A percentile compares a stretch with the other conserved stretches of the same genome.
Evolutionary conservation across 2,888 invertebrate species (phyloP).

Genomic region (Frankliniella fusca): DNA sequence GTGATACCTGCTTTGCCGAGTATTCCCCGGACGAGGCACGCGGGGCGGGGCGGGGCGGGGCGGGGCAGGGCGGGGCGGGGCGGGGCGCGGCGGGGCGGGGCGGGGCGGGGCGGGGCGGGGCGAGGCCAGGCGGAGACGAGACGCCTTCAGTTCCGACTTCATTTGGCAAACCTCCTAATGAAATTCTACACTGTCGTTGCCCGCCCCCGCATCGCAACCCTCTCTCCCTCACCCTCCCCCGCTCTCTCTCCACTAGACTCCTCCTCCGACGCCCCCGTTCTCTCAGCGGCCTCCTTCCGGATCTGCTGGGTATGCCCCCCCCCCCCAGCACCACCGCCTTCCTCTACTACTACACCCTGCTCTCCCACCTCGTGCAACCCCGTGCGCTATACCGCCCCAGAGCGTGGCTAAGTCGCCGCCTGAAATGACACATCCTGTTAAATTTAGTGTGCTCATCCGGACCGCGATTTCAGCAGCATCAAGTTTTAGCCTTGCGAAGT

Average conservation of each 20-base stretch:
- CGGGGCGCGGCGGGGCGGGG: too few relatives aligned
- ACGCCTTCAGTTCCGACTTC: neutral
- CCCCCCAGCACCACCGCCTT: too few relatives aligned
- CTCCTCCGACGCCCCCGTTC: neutral
- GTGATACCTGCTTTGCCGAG: too few relatives aligned
- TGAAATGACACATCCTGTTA: constrained; percentile 9
- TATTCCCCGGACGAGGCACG: too few relatives aligned
- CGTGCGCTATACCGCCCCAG: neutral
- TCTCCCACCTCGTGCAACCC: neutral
- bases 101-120: too few relatives aligned
- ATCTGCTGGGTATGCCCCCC: too few relatives aligned
- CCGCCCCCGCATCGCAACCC: neutral
- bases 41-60: too few relatives aligned
- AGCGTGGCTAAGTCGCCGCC: neutral
- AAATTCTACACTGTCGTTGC: neutral
- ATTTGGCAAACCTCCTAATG: constrained; percentile 26
- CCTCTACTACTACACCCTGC: too few relatives aligned
- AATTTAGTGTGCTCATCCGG: constrained; percentile 3
- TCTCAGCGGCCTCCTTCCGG: too few relatives aligned
- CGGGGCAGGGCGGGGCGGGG: too few relatives aligned
- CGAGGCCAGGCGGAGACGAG: too few relatives aligned
- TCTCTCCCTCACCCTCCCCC: neutral
- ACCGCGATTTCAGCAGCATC: neutral
- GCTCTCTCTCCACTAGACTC: neutral
- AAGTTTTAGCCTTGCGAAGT: too few relatives aligned